phyloP scores from a whole-genome alignment of 2,113 vertebrate species.

The Cryptomyrus ogoouensis region DNA sequence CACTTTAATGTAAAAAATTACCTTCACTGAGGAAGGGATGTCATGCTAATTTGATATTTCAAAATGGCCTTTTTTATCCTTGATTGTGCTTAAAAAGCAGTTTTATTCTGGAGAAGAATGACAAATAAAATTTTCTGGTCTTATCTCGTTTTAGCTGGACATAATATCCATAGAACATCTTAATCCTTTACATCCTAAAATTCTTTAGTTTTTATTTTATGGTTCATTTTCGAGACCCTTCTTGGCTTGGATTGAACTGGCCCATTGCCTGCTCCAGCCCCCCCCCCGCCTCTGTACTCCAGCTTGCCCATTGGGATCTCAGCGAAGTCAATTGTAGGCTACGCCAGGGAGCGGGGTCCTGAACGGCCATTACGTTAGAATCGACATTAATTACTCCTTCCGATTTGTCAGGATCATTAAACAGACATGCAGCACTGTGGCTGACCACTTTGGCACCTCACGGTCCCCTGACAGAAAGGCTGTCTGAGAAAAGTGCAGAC shows the following conservation, averaged over 20 bases:
- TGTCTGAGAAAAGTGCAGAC: neutral
- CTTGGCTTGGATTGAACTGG: neutral
- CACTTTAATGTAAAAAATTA: neutral
- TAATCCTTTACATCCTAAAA: neutral
- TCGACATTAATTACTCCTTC: slow-evolving; percentile 17
- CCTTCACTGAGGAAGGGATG: neutral
- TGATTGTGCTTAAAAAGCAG: neutral
- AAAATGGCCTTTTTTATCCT: neutral
- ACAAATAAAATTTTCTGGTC: neutral
- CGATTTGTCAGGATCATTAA: slow-evolving; percentile 13
- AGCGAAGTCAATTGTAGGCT: neutral
- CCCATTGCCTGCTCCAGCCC: neutral
- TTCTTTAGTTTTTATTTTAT: neutral
- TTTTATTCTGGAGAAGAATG: neutral
- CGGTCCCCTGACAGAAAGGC: neutral
- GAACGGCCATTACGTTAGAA: slow-evolving; percentile 15
- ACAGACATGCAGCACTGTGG: neutral
- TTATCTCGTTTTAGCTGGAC: neutral
- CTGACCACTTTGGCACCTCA: neutral
- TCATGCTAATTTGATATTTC: neutral
- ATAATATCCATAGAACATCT: neutral
- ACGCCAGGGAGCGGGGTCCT: neutral
- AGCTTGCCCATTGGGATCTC: neutral
- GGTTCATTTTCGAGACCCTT: neutral
- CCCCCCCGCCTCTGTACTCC: neutral